These are phyloP conservation scores for Alviniconcha strummeri DNA, from an alignment of 2,888 invertebrate species.

Conservation along the genomic window DNA sequence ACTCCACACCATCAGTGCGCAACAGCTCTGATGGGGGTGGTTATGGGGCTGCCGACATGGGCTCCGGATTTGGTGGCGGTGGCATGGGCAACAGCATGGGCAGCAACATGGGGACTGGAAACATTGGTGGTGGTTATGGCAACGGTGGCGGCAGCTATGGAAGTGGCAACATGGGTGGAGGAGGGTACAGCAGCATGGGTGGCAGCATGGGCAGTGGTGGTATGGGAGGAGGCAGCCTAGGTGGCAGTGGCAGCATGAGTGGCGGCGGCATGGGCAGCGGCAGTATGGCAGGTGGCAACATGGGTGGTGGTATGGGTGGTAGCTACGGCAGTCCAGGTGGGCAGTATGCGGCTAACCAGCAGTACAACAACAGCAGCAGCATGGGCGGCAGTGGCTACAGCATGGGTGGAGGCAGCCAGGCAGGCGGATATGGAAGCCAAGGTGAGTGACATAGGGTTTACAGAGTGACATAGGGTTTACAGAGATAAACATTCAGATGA, in stretches of 20 bases:
- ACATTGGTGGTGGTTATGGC: conserved; percentile 39
- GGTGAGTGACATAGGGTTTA: no score
- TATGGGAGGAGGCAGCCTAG: conserved; percentile 12
- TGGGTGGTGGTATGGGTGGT: conserved; percentile 39
- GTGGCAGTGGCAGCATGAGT: conserved; percentile 40
- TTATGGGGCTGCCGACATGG: conserved; percentile 37
- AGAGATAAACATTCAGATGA: no score
- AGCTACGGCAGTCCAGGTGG: conserved; percentile 44
- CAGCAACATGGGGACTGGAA: background rate
- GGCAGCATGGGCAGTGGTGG: conserved; percentile 44
- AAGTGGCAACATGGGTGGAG: conserved; percentile 24
- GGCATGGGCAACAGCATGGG: conserved; percentile 37
- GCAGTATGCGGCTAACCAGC: no score
- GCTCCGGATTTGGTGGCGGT: conserved; percentile 24
- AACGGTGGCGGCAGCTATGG: conserved; percentile 39
- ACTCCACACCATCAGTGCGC: conserved; percentile 71
- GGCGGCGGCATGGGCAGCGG: conserved; percentile 37
- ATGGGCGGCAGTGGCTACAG: no score
- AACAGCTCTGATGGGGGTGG: conserved; percentile 46
- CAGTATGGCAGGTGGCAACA: conserved; percentile 41
- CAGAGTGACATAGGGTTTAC: no score
- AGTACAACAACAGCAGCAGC: no score
- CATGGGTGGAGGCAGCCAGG: no score
- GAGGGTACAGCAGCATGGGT: conserved; percentile 27
- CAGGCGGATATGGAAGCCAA: no score